A percentile compares a stretch with the other conserved stretches of the same genome.
phyloP scores from a whole-genome alignment of 2,888 invertebrate genomes.

The Axea sp. region DNA sequence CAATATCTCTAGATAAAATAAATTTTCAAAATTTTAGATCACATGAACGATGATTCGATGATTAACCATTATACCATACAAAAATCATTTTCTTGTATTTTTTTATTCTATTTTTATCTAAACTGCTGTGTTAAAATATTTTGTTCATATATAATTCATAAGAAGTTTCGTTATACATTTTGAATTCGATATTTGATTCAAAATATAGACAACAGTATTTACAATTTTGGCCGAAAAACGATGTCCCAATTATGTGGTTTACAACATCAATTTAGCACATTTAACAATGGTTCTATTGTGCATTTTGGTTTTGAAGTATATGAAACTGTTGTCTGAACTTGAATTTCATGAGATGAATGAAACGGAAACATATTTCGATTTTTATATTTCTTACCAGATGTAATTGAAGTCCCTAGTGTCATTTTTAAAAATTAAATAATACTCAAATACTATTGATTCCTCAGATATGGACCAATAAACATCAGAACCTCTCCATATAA shows the following conservation, averaged over 20 bases:
- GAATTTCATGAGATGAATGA: too few relatives aligned
- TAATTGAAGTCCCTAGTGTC: slow-evolving; percentile 25
- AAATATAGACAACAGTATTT: slow-evolving; percentile 41
- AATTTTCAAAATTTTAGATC: neutral
- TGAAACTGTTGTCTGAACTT: neutral
- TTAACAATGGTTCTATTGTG: slow-evolving; percentile 28
- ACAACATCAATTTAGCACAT: slow-evolving; percentile 23
- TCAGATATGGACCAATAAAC: slow-evolving; percentile 5
- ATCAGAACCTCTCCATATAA: slow-evolving; percentile 4
- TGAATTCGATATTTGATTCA: slow-evolving; percentile 14
- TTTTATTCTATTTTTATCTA: neutral
- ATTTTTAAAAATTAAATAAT: slow-evolving; percentile 43
- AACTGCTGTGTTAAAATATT: neutral
- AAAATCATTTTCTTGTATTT: slow-evolving; percentile 20
- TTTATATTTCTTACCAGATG: slow-evolving; percentile 47
- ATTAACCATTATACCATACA: neutral
- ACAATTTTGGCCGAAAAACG: slow-evolving; percentile 25
- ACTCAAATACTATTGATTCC: neutral
- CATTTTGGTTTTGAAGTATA: neutral
- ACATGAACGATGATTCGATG: neutral
- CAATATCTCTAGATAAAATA: slow-evolving; percentile 1
- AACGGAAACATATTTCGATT: neutral
- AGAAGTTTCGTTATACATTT: slow-evolving; percentile 5
- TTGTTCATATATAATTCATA: slow-evolving; percentile 28
- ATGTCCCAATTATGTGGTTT: too few relatives aligned